Evolutionary conservation across 2,888 invertebrate genomes (phyloP).

Genomic region (Amiota communis): DNA sequence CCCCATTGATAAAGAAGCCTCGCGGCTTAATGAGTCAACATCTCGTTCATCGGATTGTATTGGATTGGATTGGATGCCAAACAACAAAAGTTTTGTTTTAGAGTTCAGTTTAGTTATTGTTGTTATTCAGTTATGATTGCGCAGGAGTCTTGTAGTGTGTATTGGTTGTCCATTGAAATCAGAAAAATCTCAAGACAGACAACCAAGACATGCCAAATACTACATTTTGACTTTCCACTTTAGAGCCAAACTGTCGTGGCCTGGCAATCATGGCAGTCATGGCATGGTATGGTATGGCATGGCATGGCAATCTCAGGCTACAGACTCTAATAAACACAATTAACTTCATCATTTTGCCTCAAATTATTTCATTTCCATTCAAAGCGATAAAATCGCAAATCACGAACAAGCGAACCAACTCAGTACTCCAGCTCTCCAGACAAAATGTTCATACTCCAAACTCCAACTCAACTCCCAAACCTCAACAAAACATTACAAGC

Average conservation of each 20-base stretch:
- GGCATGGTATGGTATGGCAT: background rate
- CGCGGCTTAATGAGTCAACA: constrained; percentile 16
- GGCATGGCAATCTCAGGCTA: constrained; percentile 38
- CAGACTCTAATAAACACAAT: constrained; percentile 66
- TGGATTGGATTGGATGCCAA: background rate
- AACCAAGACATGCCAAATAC: background rate
- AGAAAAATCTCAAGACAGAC: constrained; percentile 5
- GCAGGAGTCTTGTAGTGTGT: constrained; percentile 3
- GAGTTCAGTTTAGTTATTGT: background rate
- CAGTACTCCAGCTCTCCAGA: constrained; percentile 32
- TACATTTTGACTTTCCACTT: constrained; percentile 15
- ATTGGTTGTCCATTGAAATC: constrained; percentile 22
- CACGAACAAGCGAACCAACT: constrained; percentile 55
- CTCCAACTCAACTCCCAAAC: constrained; percentile 17
- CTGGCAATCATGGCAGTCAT: background rate
- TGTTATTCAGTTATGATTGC: constrained; percentile 3
- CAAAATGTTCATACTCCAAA: constrained; percentile 29
- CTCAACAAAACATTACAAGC: background rate
- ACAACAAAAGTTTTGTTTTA: background rate
- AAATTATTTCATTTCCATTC: constrained; percentile 71
- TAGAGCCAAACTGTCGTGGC: background rate
- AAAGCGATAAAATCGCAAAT: constrained; percentile 71
- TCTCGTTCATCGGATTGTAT: background rate
- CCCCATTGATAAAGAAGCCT: constrained; percentile 16
- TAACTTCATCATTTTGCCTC: constrained; percentile 70